phyloP scores from a whole-genome alignment of 2,797 vertebrate species.

The Propithecus perrieri region DNA sequence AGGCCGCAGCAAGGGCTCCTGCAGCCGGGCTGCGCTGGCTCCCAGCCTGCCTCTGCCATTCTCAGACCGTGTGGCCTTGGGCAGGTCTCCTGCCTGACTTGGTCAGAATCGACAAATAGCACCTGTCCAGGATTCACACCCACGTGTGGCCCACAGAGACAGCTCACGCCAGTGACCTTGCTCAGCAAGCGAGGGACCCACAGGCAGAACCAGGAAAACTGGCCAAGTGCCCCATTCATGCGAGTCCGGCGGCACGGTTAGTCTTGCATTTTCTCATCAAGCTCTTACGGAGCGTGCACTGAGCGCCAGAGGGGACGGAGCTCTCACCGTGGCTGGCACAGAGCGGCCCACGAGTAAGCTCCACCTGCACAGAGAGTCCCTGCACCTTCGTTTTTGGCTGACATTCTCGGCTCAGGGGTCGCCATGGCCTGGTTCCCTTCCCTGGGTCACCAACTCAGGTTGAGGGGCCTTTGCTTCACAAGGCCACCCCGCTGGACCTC shows the following conservation, averaged over 20 bases:
- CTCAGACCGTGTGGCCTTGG: not conserved
- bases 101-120: not conserved
- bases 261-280: not conserved
- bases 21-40: not conserved
- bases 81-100: not conserved
- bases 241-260: not conserved
- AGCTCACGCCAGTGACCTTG: not conserved
- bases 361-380: not conserved
- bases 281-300: not conserved
- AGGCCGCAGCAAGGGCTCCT: not conserved
- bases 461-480: not conserved
- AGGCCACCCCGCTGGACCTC: not conserved
- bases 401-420: not conserved
- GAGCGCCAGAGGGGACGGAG: not conserved
- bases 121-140: no score
- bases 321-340: not conserved
- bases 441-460: not conserved
- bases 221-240: not conserved
- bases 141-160: not conserved
- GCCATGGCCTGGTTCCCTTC: not conserved
- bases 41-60: not conserved
- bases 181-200: not conserved
- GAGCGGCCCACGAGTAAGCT: not conserved
- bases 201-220: not conserved
- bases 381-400: not conserved